phyloP scores from a whole-genome alignment of 1,140 invertebrate species.

The Philaenus spumarius region DNA sequence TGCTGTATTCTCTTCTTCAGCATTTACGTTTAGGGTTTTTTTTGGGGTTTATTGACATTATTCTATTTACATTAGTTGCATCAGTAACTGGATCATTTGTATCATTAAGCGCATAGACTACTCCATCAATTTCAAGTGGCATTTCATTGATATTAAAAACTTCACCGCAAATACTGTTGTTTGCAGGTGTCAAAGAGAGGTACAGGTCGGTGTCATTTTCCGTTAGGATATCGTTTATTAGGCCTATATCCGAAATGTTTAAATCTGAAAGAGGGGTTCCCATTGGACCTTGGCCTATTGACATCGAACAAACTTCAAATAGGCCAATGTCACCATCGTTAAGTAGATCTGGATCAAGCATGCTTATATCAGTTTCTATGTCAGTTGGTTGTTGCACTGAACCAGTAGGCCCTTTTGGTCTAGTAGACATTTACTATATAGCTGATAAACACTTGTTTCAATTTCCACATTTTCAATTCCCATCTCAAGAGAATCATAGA shows the following conservation, averaged over 20 bases:
- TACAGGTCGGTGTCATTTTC: not conserved
- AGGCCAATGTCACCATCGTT: not conserved
- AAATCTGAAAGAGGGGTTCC: not conserved
- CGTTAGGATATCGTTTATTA: not conserved
- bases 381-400: not conserved
- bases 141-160: not conserved
- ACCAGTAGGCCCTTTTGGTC: not conserved
- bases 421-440: constrained; percentile 1
- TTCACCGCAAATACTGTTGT: not conserved
- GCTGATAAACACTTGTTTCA: not conserved
- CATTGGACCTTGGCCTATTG: no score
- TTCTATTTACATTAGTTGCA: no score
- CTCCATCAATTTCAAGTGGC: no score
- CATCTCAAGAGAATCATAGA: not conserved
- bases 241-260: not conserved
- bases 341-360: not conserved
- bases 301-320: not conserved
- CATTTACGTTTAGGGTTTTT: not conserved
- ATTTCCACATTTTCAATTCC: not conserved
- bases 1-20: no score
- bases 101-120: no score
- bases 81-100: no score
- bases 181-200: not conserved
- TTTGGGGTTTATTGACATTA: not conserved
- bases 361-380: not conserved